Base-by-base conservation (phyloP, 2,888 invertebrate genomes). In the Melanotus villosus region DNA sequence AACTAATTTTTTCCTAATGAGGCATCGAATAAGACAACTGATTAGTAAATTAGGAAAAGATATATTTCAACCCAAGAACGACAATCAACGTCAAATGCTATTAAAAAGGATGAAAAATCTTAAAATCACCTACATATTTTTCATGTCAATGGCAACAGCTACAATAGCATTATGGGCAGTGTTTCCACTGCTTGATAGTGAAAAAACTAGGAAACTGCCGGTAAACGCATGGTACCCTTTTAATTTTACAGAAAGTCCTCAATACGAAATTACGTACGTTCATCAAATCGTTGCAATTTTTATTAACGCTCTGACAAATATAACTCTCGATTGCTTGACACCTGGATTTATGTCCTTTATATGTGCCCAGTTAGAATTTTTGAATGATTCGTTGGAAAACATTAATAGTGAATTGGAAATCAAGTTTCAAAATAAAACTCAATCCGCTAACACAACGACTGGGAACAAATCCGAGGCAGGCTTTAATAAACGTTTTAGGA, bases 251-350 rank as follows among this genome's bases (percentile, higher is more conserved):
- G 74, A 72, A 59, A 84, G 85, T 0, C 87, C 87, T 5, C 82
- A 83, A 0, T 86, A 84, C 76, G 85, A 86, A 77, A 64, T 86
- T 21, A 85, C 85, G 0, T 87, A 85, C 75, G 67, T 80, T 0
- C 88, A 88, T 73, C 88, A 88, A 76, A 82, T 86, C 1, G 75
- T 83, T 0, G 86, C 86, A 0, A 81, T 88, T 9, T 79, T 82
- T 32, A 75, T 87, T 14, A 86, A 86, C 0, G 88, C 87, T 0
- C 81, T 81, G 64, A 81, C 87, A 62, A 88, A 89, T 78, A 84
- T 88, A 0, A 84, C 84, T 69, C 86, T 87, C 69, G 89, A 88
- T 65, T 85, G 85, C 0, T 75, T 87, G 64, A 85, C 86, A 38
- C 83, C 86, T 0, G 80, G 85, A 0, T 79, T 88, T 45, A 83